phyloP scores from a whole-genome alignment of 2,888 invertebrate species.

The Hemistola chrysoprasaria region DNA sequence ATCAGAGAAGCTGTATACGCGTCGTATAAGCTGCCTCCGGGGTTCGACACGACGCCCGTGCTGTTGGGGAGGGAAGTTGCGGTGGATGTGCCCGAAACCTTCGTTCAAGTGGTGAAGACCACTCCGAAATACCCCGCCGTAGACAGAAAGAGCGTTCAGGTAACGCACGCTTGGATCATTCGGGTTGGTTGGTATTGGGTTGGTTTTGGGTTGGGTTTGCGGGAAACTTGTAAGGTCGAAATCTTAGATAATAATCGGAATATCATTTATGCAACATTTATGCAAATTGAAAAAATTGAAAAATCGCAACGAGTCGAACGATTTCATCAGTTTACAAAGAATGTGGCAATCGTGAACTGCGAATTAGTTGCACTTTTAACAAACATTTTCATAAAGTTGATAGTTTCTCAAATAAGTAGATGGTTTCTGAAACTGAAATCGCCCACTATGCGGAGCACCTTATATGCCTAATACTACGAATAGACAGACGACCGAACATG shows the following conservation, averaged over 20 bases:
- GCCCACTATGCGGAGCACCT: too few relatives aligned
- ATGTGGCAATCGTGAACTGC: too few relatives aligned
- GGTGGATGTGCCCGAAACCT: conserved; percentile 94
- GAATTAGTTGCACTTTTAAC: too few relatives aligned
- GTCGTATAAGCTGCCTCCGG: conserved; percentile 71
- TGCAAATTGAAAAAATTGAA: too few relatives aligned
- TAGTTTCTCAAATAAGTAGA: too few relatives aligned
- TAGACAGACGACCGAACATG: too few relatives aligned
- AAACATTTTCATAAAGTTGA: too few relatives aligned
- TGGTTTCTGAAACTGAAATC: too few relatives aligned
- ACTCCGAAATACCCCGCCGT: conserved; percentile 85
- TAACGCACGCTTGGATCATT: conserved; percentile 55
- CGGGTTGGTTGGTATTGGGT: conserved; percentile 30
- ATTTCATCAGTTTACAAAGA: too few relatives aligned
- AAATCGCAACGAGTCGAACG: too few relatives aligned
- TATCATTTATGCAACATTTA: too few relatives aligned
- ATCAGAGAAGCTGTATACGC: conserved; percentile 75
- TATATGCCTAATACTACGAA: too few relatives aligned
- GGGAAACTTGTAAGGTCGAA: conserved; percentile 3
- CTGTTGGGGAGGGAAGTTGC: conserved; percentile 85
- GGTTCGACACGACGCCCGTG: conserved; percentile 76
- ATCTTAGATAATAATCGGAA: conserved; percentile 4
- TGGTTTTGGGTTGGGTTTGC: conserved; percentile 15
- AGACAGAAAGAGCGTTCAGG: conserved; percentile 80
- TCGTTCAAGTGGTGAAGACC: conserved; percentile 91